Evolutionary conservation across 2,113 vertebrate genomes (phyloP).

Genomic region (Balaenoptera acutorostrata): DNA sequence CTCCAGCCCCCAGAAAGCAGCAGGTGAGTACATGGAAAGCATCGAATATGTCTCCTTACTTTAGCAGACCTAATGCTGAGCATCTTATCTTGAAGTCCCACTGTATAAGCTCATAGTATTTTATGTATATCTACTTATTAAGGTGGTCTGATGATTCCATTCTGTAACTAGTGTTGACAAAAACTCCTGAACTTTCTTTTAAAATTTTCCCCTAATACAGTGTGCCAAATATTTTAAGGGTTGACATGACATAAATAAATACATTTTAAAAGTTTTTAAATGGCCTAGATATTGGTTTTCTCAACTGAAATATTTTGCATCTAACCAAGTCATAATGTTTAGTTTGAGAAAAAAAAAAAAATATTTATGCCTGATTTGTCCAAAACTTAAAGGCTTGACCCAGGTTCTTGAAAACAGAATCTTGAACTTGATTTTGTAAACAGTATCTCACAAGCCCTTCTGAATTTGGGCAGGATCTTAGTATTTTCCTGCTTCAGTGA

Average conservation of each 20-base stretch:
- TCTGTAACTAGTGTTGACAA: not conserved
- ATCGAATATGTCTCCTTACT: not conserved
- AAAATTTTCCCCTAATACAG: not conserved
- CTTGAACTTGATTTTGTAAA: not conserved
- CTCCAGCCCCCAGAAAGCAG: not conserved
- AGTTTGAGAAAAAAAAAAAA: not conserved
- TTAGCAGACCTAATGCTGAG: not conserved
- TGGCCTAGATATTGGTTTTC: not conserved
- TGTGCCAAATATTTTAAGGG: not conserved
- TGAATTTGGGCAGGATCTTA: not conserved
- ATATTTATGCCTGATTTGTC: not conserved
- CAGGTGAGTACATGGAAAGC: not conserved
- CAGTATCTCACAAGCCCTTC: not conserved
- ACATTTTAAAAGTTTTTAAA: not conserved
- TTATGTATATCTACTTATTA: not conserved
- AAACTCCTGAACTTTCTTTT: not conserved
- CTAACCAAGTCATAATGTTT: not conserved
- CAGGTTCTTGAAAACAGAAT: not conserved
- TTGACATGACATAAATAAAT: not conserved
- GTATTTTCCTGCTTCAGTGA: constrained; percentile 4
- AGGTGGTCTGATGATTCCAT: not conserved
- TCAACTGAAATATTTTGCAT: not conserved
- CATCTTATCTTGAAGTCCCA: not conserved
- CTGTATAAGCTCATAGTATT: not conserved
- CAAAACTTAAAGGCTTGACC: not conserved